phyloP scores from a whole-genome alignment of 2,797 vertebrate genomes.

The Psittacula echo region DNA sequence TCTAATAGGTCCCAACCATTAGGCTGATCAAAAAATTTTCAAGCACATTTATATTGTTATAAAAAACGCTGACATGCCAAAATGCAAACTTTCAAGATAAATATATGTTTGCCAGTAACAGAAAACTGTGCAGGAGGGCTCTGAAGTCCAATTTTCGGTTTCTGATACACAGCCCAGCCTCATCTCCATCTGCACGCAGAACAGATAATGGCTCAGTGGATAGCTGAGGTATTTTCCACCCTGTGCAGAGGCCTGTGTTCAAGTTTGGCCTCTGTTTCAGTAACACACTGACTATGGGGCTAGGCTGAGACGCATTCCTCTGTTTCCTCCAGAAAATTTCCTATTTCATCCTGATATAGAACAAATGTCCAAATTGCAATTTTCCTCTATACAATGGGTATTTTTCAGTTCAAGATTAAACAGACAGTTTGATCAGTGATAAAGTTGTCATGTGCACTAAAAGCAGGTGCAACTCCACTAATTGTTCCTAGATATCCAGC shows the following conservation, averaged over 20 bases:
- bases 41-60: constrained; percentile 41
- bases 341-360: neutral
- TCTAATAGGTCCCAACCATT: constrained; percentile 46
- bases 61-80: neutral
- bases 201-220: neutral
- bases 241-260: rapidly evolving
- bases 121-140: neutral
- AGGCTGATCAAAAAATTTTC: constrained; percentile 52
- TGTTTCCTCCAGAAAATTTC: neutral
- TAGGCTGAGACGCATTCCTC: neutral
- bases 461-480: neutral
- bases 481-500: neutral
- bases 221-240: neutral
- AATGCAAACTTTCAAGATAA: constrained; percentile 24
- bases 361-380: neutral
- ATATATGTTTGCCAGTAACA: neutral
- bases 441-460: neutral
- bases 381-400: neutral
- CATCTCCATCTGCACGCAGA: neutral
- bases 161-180: neutral
- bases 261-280: neutral
- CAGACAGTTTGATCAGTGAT: neutral
- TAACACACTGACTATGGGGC: rapidly evolving
- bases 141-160: neutral
- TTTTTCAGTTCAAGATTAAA: neutral